phyloP scores from a whole-genome alignment of 2,113 vertebrate species.

The Forbesichthys papilliferus region DNA sequence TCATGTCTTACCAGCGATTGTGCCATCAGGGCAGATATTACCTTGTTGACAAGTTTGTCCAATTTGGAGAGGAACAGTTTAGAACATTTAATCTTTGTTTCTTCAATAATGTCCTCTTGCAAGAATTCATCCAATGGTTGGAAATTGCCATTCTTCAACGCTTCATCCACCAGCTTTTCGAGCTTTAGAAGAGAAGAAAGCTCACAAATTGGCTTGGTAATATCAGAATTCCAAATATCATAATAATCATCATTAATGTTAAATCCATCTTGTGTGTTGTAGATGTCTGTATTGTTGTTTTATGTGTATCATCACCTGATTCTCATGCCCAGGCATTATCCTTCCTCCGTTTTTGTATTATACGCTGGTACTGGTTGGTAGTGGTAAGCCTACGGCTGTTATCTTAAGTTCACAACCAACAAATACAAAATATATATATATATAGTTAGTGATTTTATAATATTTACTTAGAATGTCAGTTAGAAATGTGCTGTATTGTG shows the following conservation, averaged over 20 bases:
- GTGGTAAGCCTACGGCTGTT: not conserved
- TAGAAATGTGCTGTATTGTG: too few relatives aligned
- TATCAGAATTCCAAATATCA: not conserved
- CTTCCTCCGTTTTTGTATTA: not conserved
- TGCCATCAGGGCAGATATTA: constrained; percentile 54
- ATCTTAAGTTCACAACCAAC: not conserved
- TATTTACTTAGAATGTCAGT: too few relatives aligned
- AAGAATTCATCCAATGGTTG: constrained; percentile 77
- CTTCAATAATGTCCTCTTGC: constrained; percentile 68
- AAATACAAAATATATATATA: not conserved
- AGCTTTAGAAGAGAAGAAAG: constrained; percentile 65
- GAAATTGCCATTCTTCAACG: constrained; percentile 78
- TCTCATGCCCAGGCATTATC: constrained; percentile 51
- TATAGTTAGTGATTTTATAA: too few relatives aligned
- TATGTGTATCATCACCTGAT: constrained; percentile 48
- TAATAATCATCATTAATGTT: not conserved
- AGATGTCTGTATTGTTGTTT: not conserved
- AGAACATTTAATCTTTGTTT: constrained; percentile 80
- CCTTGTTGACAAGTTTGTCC: constrained; percentile 84
- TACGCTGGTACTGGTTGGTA: too few relatives aligned
- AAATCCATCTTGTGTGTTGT: not conserved
- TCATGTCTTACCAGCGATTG: not conserved
- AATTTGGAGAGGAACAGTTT: constrained; percentile 85
- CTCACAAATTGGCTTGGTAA: too few relatives aligned
- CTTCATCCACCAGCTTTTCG: constrained; percentile 84